A percentile compares a stretch with the other conserved stretches of the same genome.
Conservation (phyloP, 2,888 invertebrate species). For the Thymelicus sylvestris region DNA sequence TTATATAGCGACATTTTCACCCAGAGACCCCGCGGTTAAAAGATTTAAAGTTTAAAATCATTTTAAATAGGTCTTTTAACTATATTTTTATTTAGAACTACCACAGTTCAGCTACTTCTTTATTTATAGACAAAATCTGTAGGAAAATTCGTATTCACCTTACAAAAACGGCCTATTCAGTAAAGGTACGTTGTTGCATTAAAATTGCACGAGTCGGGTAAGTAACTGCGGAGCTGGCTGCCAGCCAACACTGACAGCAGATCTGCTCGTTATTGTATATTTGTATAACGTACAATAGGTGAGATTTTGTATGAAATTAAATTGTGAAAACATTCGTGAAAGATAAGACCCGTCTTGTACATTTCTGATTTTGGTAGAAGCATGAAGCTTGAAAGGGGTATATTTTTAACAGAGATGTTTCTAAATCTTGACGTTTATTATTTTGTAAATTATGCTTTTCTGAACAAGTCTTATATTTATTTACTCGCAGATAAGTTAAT, state of each 20-base stretch:
- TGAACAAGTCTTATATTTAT: too few species aligned
- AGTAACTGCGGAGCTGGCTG: background rate
- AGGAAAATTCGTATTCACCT: background rate
- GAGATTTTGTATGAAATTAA: background rate
- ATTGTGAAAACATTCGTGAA: background rate
- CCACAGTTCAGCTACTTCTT: background rate
- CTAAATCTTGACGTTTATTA: too few species aligned
- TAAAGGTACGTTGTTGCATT: background rate
- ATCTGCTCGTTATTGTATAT: background rate
- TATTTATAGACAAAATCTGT: background rate
- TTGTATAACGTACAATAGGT: constrained; percentile 1
- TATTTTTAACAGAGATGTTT: background rate
- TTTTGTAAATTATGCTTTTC: too few species aligned
- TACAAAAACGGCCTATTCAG: constrained; percentile 3
- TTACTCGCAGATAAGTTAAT: too few species aligned
- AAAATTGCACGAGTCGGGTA: background rate
- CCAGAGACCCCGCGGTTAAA: too few species aligned
- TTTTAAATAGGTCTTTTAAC: too few species aligned
- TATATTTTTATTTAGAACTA: too few species aligned
- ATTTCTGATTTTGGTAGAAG: background rate
- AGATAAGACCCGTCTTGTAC: background rate
- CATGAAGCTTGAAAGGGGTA: background rate
- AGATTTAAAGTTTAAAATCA: too few species aligned
- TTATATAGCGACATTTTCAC: too few species aligned
- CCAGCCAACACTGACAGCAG: background rate